phyloP scores from a whole-genome alignment of 1,140 invertebrate species.

The Hycleus cichorii region DNA sequence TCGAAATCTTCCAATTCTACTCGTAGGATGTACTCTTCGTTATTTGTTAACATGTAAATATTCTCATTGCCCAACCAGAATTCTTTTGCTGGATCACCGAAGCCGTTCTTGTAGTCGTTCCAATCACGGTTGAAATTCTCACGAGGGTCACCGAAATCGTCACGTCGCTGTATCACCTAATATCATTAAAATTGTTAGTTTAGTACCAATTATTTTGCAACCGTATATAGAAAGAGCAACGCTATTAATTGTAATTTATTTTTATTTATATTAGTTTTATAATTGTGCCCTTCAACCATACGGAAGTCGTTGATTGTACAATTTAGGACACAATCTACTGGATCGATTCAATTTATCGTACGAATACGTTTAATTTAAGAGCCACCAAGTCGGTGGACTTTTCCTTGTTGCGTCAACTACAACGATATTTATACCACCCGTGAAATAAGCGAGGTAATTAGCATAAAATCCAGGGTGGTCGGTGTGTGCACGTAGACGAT shows the following conservation, averaged over 20 bases:
- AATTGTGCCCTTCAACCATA: no score
- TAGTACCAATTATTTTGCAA: no score
- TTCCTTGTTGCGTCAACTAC: not conserved
- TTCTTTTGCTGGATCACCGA: conserved; percentile 82
- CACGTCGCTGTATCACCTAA: conserved; percentile 81
- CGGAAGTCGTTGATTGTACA: no score
- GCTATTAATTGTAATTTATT: no score
- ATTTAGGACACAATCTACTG: no score
- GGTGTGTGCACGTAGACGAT: not conserved
- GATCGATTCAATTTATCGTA: no score
- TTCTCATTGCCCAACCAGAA: conserved; percentile 94
- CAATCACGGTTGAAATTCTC: conserved; percentile 92
- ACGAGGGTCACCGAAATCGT: conserved; percentile 76
- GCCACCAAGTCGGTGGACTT: no score
- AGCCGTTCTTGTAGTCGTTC: conserved; percentile 93
- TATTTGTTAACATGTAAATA: conserved; percentile 91
- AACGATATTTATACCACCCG: not conserved
- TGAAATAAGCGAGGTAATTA: not conserved
- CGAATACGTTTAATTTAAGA: no score
- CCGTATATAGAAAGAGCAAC: no score
- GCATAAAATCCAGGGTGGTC: not conserved
- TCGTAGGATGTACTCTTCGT: conserved; percentile 80
- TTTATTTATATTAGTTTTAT: no score
- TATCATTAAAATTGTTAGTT: conserved; percentile 1
- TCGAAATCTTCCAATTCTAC: conserved; percentile 92